These are phyloP conservation scores for Acanthosepion lycidas DNA, from an alignment of 2,888 invertebrate species.

Conservation along the genomic window DNA sequence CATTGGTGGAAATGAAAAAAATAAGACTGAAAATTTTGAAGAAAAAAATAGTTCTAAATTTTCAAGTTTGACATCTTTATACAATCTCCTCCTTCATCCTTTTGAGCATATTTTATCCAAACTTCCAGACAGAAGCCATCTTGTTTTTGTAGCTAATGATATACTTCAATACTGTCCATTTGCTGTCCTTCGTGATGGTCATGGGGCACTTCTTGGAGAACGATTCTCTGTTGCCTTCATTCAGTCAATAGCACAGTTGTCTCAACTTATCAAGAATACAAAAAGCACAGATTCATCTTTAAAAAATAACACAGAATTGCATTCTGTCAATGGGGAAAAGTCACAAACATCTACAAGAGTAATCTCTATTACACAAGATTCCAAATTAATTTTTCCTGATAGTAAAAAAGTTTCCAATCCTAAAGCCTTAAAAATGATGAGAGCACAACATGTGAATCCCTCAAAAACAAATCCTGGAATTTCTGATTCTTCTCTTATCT, in stretches of 20 bases:
- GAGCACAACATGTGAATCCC: not conserved
- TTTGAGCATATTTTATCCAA: slow-evolving; percentile 67
- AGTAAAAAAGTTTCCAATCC: not conserved
- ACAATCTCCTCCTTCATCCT: slow-evolving; percentile 67
- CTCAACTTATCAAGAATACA: not conserved
- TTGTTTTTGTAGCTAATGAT: slow-evolving; percentile 71
- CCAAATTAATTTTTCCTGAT: not conserved
- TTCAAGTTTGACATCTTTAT: slow-evolving; percentile 62
- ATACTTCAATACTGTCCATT: slow-evolving; percentile 69
- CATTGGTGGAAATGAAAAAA: no score
- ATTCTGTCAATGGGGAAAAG: not conserved
- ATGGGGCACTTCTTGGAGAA: slow-evolving; percentile 49
- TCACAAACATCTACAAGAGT: not conserved
- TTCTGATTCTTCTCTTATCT: not conserved
- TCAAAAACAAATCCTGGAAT: not conserved
- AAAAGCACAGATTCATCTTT: not conserved
- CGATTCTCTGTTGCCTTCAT: not conserved
- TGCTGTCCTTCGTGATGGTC: slow-evolving; percentile 64
- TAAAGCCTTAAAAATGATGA: not conserved
- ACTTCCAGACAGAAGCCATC: slow-evolving; percentile 59
- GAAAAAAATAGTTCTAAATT: slow-evolving; percentile 53
- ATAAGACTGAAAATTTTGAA: not conserved
- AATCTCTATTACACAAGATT: not conserved
- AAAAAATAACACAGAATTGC: not conserved
- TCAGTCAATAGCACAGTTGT: not conserved